Evolutionary conservation across 2,888 invertebrate species (phyloP).

Genomic region (Tromatobia lineatoria): DNA sequence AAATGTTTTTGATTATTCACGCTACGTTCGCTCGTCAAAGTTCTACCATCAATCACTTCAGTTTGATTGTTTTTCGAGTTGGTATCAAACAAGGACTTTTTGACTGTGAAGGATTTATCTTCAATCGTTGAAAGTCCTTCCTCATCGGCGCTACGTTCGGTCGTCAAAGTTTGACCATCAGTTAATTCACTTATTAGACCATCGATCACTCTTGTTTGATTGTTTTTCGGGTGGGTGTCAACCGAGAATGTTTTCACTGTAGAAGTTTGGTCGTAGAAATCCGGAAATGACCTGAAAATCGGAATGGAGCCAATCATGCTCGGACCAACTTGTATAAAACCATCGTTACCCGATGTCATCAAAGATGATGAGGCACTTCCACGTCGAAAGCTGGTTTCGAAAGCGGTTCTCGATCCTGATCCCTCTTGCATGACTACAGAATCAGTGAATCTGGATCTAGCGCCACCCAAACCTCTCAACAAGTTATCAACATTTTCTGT

Average conservation of each 20-base stretch:
- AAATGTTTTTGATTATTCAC: background rate
- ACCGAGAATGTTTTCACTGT: background rate
- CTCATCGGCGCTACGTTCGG: no score
- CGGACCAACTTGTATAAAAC: background rate
- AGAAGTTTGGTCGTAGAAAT: background rate
- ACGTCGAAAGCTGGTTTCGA: background rate
- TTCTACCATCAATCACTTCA: no score
- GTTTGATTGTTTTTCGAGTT: background rate
- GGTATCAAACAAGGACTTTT: background rate
- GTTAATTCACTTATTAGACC: no score
- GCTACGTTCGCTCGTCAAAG: background rate
- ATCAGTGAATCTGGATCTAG: background rate
- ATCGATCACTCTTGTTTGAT: background rate
- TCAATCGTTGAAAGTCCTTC: background rate
- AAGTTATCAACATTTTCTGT: background rate
- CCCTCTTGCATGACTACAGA: background rate
- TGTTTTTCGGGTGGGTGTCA: background rate
- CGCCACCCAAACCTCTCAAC: background rate
- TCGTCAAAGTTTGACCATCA: background rate
- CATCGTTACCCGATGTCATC: background rate
- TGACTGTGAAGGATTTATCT: no score
- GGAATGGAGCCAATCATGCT: slow-evolving; percentile 11
- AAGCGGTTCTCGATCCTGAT: background rate
- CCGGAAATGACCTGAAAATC: slow-evolving; percentile 44
- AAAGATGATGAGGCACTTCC: background rate